phyloP scores from a whole-genome alignment of 2,888 invertebrate genomes.

The Eurytoma adleriae region DNA sequence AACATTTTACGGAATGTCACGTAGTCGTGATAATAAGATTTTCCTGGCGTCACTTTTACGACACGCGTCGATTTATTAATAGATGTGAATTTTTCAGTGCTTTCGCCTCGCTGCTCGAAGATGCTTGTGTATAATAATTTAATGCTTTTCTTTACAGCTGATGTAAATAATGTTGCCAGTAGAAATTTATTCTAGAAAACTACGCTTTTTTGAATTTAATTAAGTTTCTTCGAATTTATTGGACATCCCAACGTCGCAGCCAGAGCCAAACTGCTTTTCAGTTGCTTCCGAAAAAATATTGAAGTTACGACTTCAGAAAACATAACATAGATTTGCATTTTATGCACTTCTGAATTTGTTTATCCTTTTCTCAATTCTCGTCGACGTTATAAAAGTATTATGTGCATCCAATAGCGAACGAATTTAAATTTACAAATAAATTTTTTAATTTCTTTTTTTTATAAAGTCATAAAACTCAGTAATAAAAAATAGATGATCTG shows the following conservation, averaged over 20 bases:
- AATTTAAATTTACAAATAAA: too few relatives aligned
- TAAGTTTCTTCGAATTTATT: not conserved
- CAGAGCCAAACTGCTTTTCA: slow-evolving; percentile 15
- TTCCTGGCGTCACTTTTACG: not conserved
- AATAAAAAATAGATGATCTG: too few relatives aligned
- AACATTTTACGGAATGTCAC: slow-evolving; percentile 13
- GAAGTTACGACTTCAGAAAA: not conserved
- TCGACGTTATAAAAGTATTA: too few relatives aligned
- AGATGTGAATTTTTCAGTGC: not conserved
- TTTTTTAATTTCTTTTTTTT: too few relatives aligned
- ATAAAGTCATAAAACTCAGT: too few relatives aligned
- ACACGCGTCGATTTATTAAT: not conserved
- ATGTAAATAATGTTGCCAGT: not conserved
- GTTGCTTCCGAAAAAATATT: not conserved
- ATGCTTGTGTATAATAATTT: too few relatives aligned
- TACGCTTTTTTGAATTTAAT: too few relatives aligned
- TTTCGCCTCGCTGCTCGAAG: too few relatives aligned
- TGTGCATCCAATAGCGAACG: too few relatives aligned
- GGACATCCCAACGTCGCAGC: not conserved
- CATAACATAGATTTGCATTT: not conserved
- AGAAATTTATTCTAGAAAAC: too few relatives aligned
- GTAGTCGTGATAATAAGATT: not conserved
- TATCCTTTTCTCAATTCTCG: too few relatives aligned
- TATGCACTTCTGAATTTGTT: not conserved
- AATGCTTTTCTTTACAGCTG: too few relatives aligned